Percentiles rank a stretch among this genome's conserved stretches.
These are phyloP conservation scores for Tarsius wallacei DNA, from an alignment of 2,797 vertebrate genomes.

Conservation along the genomic window DNA sequence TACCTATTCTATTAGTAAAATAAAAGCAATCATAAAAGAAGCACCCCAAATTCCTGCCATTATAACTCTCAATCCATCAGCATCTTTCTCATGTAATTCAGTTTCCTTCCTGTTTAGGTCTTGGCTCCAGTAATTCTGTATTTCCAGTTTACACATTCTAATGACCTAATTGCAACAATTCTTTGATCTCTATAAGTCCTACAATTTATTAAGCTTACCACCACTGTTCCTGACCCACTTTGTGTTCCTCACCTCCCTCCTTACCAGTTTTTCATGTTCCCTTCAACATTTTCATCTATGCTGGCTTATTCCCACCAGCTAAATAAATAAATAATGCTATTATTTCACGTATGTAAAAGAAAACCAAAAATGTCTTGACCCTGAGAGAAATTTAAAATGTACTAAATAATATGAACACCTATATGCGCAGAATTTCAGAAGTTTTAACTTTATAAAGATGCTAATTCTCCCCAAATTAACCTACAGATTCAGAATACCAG, in stretches of 20 bases:
- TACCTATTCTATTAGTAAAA: background rate
- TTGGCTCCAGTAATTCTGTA: background rate
- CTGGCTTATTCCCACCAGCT: background rate
- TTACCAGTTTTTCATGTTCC: slow-evolving; percentile 4
- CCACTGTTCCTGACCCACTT: background rate
- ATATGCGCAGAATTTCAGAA: background rate
- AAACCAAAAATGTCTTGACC: background rate
- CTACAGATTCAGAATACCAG: slow-evolving; percentile 18
- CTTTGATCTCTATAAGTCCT: background rate
- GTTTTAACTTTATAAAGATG: background rate
- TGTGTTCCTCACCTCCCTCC: background rate
- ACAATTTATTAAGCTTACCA: background rate
- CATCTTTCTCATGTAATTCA: background rate
- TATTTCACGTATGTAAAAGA: background rate
- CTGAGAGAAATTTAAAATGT: slow-evolving; percentile 31
- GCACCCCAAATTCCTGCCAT: background rate
- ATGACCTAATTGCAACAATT: background rate
- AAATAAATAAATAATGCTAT: background rate
- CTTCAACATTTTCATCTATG: background rate
- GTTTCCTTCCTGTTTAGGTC: slow-evolving; percentile 5
- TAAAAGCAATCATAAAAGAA: background rate
- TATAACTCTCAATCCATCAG: background rate
- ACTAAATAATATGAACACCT: background rate
- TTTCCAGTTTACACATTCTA: background rate
- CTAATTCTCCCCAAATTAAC: slow-evolving; percentile 27